phyloP scores from a whole-genome alignment of 2,113 vertebrate species.

The Neofelis nebulosa region DNA sequence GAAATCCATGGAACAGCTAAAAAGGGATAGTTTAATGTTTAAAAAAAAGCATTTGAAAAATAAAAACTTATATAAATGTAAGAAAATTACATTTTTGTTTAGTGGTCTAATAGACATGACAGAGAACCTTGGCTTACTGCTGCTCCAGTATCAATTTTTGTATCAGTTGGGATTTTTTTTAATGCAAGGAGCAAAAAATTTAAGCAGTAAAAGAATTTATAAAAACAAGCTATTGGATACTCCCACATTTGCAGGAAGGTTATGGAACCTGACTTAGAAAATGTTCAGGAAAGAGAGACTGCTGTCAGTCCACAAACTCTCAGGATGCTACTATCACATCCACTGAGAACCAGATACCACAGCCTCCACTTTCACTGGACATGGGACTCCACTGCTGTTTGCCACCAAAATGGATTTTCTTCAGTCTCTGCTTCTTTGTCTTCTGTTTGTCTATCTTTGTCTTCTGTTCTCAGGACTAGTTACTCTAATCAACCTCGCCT shows the following conservation, averaged over 20 bases:
- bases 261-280: constrained; percentile 29
- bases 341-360: not conserved
- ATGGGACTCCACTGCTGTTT: not conserved
- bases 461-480: not conserved
- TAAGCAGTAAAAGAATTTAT: constrained; percentile 20
- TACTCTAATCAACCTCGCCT: not conserved
- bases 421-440: not conserved
- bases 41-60: not conserved
- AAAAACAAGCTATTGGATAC: not conserved
- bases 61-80: not conserved
- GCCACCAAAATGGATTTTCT: not conserved
- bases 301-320: not conserved
- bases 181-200: not conserved
- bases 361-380: not conserved
- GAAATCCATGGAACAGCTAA: not conserved
- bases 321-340: not conserved
- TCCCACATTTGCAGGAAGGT: not conserved
- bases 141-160: not conserved
- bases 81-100: constrained; percentile 28
- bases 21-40: constrained; percentile 33
- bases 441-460: not conserved
- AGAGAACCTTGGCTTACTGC: not conserved
- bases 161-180: not conserved
- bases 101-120: not conserved
- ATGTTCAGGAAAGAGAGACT: not conserved